Base-by-base conservation (phyloP, 2,797 vertebrate genomes). In the Glossophaga mutica region DNA sequence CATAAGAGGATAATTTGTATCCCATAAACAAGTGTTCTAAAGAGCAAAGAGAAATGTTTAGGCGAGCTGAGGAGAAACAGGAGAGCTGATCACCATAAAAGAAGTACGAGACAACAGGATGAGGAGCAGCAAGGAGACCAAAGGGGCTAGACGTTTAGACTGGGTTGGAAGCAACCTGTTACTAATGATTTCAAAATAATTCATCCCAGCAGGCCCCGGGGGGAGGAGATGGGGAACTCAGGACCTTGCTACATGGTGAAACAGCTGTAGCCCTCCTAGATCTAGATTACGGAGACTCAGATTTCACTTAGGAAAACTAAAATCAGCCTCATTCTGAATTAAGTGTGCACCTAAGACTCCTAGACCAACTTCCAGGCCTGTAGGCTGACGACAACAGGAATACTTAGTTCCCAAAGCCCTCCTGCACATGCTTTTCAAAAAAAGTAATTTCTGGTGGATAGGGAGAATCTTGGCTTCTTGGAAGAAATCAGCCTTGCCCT, bases 121-220 rank as follows among this genome's bases (percentile, higher is more conserved):
- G n/a, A 68, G 67, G 3, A 84, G 39, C 73, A 89, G 68, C 39
- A 86, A 81, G 22, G 37, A 59, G 7, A 78, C 39, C 32, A 81
- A 84, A 90, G 26, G 5, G 6, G 34, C 44, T 68, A 16, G 9
- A 46, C 50, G 24, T 85, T 4, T 37, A 10, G 8, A 57, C 24
- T 78, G 52, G 22, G 79, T 1, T 84, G 24, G 62, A 74, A 87
- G n/a, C 76, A 70, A 18, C 62, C 57, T 88, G 37, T 10, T 70
- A 62, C 37, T 16, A 82, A 39, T 68, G 34, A 91, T 83, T 81
- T 83, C 52, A 93, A 93, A 97, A 57, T 68, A 90, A 94, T 83
- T 65, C 87, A 21, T 68, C 67, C 10, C 32, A 87, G 74, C 39
- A 77, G 29, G 74, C 9, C 65, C 21, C 39, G 19, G 24, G 46